A percentile compares a stretch with the other conserved stretches of the same genome.
Conservation (phyloP, 2,888 invertebrate species). For the Hydrotaea cyrtoneurina region DNA sequence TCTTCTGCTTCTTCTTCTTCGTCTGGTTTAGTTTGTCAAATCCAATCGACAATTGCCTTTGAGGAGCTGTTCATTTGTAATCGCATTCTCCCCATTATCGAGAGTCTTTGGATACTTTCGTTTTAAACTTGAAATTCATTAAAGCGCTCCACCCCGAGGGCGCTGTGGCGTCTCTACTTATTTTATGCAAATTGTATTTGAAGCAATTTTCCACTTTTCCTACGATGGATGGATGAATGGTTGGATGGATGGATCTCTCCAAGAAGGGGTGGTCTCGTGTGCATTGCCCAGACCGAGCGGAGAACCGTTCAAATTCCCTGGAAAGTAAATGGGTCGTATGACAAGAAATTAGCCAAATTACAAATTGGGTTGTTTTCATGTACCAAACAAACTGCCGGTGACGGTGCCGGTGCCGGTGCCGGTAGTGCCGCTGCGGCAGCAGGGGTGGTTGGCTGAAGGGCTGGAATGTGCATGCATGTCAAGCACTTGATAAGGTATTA, state of each 20-base stretch:
- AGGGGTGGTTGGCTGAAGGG: slow-evolving; percentile 24
- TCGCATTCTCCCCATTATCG: slow-evolving; percentile 8
- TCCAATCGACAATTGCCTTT: background rate
- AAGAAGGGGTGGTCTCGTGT: slow-evolving; percentile 41
- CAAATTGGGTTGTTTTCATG: slow-evolving; percentile 62
- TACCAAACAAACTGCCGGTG: slow-evolving; percentile 21
- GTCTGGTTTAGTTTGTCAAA: too few relatives aligned
- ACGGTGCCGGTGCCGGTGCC: slow-evolving; percentile 8
- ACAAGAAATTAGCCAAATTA: slow-evolving; percentile 67
- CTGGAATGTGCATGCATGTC: slow-evolving; percentile 63
- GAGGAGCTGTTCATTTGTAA: background rate
- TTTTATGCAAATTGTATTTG: slow-evolving; percentile 65
- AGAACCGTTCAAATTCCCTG: slow-evolving; percentile 56
- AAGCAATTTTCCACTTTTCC: slow-evolving; percentile 60
- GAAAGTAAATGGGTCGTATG: slow-evolving; percentile 66
- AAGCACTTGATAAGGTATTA: slow-evolving; percentile 66
- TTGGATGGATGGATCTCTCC: slow-evolving; percentile 7
- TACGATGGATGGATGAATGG: too few relatives aligned
- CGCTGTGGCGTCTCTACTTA: slow-evolving; percentile 46
- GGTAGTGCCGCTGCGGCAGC: slow-evolving; percentile 39
- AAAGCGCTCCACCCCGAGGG: slow-evolving; percentile 49
- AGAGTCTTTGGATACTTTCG: slow-evolving; percentile 12
- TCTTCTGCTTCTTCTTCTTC: too few relatives aligned
- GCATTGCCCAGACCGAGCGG: slow-evolving; percentile 4
- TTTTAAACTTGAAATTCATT: slow-evolving; percentile 31